These are phyloP conservation scores for Therioaphis trifolii DNA, from an alignment of 2,888 invertebrate genomes.

Conservation along the genomic window DNA sequence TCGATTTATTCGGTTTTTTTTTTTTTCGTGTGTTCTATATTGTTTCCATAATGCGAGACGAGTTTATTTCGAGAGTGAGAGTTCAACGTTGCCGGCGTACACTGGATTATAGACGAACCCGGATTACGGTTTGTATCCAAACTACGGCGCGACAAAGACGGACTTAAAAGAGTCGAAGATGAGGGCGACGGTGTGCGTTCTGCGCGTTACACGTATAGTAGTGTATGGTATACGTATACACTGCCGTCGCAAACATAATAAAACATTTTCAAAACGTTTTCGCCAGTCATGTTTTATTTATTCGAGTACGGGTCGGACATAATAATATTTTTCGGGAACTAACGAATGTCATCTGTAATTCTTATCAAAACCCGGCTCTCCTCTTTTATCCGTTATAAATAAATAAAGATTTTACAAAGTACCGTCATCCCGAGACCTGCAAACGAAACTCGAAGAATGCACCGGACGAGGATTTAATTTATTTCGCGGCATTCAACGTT, in stretches of 20 bases:
- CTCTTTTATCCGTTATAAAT: neutral
- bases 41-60: neutral
- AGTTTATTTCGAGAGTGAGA: neutral
- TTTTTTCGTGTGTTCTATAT: neutral
- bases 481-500: neutral
- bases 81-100: neutral
- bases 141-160: slow-evolving; percentile 12
- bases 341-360: slow-evolving; percentile 31
- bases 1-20: neutral
- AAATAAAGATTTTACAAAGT: neutral
- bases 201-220: neutral
- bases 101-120: slow-evolving; percentile 38
- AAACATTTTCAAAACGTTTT: slow-evolving; percentile 39
- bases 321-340: slow-evolving; percentile 20
- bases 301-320: neutral
- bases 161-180: neutral
- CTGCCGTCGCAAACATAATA: neutral
- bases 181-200: neutral
- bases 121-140: slow-evolving; percentile 15
- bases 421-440: neutral
- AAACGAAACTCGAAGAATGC: neutral
- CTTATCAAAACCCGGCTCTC: neutral
- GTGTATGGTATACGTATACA: neutral
- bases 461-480: neutral
- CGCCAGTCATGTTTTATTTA: slow-evolving; percentile 5